Evolutionary conservation across 2,113 vertebrate genomes (phyloP).

Genomic region (Hystrix brachyura): DNA sequence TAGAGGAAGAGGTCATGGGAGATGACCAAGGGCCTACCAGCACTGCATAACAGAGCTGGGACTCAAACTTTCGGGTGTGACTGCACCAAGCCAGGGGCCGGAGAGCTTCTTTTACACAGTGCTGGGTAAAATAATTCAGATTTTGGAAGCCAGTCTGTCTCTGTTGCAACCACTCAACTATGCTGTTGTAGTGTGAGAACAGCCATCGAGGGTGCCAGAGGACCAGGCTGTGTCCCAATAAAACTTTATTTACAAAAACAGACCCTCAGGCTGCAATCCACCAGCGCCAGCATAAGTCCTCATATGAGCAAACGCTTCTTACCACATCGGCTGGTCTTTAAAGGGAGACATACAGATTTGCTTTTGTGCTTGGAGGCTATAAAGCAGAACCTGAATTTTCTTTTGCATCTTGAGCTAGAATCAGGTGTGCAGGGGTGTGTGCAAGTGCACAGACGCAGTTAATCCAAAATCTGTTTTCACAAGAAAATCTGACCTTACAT

Average conservation of each 20-base stretch:
- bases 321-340: fast-evolving
- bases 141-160: neutral
- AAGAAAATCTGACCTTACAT: constrained; percentile 71
- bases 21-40: neutral
- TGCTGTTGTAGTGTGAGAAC: neutral
- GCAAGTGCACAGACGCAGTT: constrained; percentile 40
- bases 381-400: neutral
- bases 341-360: neutral
- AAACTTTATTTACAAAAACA: neutral
- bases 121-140: neutral
- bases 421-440: constrained; percentile 58
- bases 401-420: neutral
- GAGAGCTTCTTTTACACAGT: neutral
- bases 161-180: neutral
- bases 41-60: neutral
- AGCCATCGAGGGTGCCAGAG: neutral
- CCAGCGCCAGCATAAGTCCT: neutral
- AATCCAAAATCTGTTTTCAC: constrained; percentile 78
- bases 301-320: neutral
- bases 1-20: neutral
- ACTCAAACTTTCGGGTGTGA: neutral
- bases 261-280: neutral
- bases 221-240: neutral
- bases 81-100: too few relatives aligned
- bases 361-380: too few relatives aligned